A percentile compares a stretch with the other conserved stretches of the same genome.
phyloP scores from a whole-genome alignment of 2,888 invertebrate species.

The Lysandra bellargus region DNA sequence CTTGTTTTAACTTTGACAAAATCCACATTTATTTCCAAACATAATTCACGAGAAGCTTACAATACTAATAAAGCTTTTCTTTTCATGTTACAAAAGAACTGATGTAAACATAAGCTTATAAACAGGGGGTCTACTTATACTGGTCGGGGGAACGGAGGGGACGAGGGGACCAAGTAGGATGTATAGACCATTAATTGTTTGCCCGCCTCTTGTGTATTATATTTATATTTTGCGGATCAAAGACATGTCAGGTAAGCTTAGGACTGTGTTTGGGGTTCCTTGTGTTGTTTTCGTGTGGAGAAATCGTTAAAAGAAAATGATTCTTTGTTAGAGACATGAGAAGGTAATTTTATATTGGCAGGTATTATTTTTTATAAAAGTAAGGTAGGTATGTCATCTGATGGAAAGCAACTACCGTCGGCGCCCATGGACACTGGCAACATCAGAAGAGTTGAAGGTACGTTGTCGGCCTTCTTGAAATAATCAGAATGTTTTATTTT shows the following conservation, averaged over 20 bases:
- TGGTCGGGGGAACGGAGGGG: not conserved
- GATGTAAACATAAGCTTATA: constrained; percentile 26
- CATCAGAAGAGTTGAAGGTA: too few relatives aligned
- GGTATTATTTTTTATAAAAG: too few relatives aligned
- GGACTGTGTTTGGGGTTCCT: constrained; percentile 46
- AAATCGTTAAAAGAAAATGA: not conserved
- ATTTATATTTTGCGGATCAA: constrained; percentile 57
- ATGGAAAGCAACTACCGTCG: too few relatives aligned
- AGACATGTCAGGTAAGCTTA: constrained; percentile 57
- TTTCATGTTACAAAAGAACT: constrained; percentile 16
- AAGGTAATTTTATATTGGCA: too few relatives aligned
- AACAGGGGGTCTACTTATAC: constrained; percentile 29
- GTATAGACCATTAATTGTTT: constrained; percentile 56
- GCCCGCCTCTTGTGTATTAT: constrained; percentile 49
- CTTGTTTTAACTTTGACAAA: not conserved
- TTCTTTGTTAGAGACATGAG: not conserved
- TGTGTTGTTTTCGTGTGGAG: constrained; percentile 20
- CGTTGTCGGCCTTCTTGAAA: too few relatives aligned
- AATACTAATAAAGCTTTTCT: not conserved
- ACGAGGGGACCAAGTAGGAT: constrained; percentile 39
- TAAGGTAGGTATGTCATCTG: too few relatives aligned
- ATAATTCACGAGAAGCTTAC: constrained; percentile 13
- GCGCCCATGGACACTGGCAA: too few relatives aligned
- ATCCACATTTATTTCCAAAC: not conserved
- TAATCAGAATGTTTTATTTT: too few relatives aligned